Conservation (phyloP, 2,888 invertebrate species). For the Andrena minutula region DNA sequence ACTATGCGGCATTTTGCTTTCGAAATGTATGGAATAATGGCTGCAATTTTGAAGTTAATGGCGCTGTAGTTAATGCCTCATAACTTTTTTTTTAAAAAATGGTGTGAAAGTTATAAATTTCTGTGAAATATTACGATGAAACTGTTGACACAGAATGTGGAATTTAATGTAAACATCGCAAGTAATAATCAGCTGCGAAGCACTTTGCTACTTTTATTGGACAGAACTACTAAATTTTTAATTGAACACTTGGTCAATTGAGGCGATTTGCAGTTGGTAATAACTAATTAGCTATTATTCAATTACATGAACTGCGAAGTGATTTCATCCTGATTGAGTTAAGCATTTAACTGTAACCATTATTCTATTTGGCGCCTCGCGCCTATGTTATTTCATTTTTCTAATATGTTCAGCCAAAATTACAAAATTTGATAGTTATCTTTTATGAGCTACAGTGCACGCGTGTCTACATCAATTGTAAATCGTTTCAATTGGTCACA, state of each 20-base stretch:
- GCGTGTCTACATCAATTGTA: too few species aligned
- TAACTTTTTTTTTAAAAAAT: too few species aligned
- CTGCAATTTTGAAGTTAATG: neutral
- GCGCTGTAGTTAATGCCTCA: too few species aligned
- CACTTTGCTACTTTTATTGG: neutral
- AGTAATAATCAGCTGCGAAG: neutral
- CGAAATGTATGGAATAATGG: neutral
- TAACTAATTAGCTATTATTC: neutral
- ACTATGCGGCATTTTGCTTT: neutral
- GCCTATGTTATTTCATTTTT: too few species aligned
- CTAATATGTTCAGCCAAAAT: too few species aligned
- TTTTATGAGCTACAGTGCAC: too few species aligned
- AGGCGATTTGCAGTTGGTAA: slow-evolving; percentile 2
- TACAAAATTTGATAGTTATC: too few species aligned
- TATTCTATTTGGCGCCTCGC: too few species aligned
- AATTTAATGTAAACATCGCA: neutral
- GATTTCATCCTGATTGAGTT: neutral
- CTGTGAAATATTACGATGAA: too few species aligned
- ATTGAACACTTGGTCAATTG: neutral
- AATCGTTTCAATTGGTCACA: too few species aligned
- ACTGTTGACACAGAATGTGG: too few species aligned
- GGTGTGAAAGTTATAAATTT: too few species aligned
- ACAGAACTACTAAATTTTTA: neutral
- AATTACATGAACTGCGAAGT: neutral
- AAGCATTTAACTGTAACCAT: neutral